Conservation (phyloP, 23 tunicate genomes). For the Halocynthia roretzi region DNA sequence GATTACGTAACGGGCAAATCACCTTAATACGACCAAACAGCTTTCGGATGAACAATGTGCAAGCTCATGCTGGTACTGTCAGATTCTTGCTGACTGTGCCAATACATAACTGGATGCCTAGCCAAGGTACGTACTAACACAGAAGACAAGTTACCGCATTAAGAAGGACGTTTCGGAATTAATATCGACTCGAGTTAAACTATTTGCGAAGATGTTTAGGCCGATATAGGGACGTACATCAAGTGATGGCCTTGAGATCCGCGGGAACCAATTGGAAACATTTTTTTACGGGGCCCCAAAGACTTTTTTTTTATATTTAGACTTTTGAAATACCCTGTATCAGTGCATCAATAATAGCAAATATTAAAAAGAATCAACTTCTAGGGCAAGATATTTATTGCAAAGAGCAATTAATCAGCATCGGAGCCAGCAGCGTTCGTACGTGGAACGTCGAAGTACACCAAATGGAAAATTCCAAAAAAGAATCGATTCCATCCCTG, state of each 20-base stretch:
- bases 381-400: not conserved
- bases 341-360: no score
- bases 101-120: not conserved
- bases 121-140: not conserved
- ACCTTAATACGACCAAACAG: conserved; percentile 43
- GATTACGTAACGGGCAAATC: conserved; percentile 69
- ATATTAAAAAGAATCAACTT: no score
- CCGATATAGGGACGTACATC: no score
- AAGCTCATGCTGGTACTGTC: conserved; percentile 64
- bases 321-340: no score
- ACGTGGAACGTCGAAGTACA: conserved; percentile 37
- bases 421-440: conserved; percentile 41
- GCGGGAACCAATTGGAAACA: no score
- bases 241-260: no score
- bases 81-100: not conserved
- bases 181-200: no score
- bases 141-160: no score
- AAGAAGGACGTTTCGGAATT: no score
- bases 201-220: no score
- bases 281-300: no score
- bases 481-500: not conserved
- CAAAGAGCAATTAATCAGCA: conserved; percentile 38
- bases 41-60: conserved; percentile 38
- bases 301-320: no score
- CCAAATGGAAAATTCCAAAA: not conserved